Evolutionary conservation across 2,888 invertebrate species (phyloP), one percentile per base, ranked within the genome.

Genomic region (Heliconius sara): DNA sequence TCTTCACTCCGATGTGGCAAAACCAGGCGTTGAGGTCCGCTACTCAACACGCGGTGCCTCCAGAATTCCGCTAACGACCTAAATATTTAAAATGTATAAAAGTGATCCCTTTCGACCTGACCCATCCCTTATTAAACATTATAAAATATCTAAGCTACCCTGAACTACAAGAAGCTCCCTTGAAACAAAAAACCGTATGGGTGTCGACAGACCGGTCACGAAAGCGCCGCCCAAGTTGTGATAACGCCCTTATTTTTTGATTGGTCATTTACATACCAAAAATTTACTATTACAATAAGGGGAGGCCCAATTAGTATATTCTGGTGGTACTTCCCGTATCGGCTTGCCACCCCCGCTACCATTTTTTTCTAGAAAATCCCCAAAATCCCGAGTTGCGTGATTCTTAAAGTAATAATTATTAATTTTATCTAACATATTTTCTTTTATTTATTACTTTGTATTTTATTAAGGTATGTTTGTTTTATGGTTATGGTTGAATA

Each of bases 361-460:
- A 39, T 91, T 91, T 91, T 91, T 92, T 90, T 89, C 89, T 89
- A 89, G 90, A 91, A 92, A 90, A 88, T 89, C 89, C 89, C 88
- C 89, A 91, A 89, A 60, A 91, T 89, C 89, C 91, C 87, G 91
- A 89, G 84, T 93, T 91, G 93, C 94, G 93, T 94, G 88, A 86
- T 88, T 89, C 90, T 90, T 91, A 88, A 89, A 88, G 90, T 89
- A 92, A 90, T 89, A 89, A 92, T 94, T 92, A 92, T 93, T 92
- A 91, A 89, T 87, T 89, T 91, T 90, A 92, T 93, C 93, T 87
- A 90, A 91, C 91, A 92, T 87, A 88, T 89, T 91, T 92, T 91
- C 89, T 91, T 86, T 73, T 73, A 73, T 73, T 73, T 73, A 73
- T 73, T 73, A 73, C 73, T 60, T 73, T 60, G 60, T 73, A 25